These are phyloP conservation scores for Tonatia bakeri DNA, from an alignment of 2,113 vertebrate species.

Conservation along the genomic window DNA sequence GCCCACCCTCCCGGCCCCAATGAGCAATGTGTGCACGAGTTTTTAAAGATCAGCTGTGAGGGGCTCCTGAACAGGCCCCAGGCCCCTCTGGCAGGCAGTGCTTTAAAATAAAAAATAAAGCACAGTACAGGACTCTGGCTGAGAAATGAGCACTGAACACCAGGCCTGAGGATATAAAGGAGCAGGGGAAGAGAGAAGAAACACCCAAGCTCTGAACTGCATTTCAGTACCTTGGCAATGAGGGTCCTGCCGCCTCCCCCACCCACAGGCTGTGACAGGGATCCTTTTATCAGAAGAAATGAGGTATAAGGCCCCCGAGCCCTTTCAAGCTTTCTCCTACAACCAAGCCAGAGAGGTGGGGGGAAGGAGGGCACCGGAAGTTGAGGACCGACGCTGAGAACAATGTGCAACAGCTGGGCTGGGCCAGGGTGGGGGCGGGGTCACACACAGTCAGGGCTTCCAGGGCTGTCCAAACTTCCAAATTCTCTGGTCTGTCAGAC, in stretches of 20 bases:
- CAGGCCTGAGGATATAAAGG: not conserved
- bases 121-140: not conserved
- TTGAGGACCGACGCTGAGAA: not conserved
- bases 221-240: not conserved
- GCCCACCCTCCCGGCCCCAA: not conserved
- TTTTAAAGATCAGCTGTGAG: not conserved
- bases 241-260: not conserved
- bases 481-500: not conserved
- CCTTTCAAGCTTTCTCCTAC: slow-evolving; percentile 30
- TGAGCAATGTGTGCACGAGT: not conserved
- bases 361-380: not conserved
- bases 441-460: not conserved
- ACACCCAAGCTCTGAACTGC: not conserved
- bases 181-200: not conserved
- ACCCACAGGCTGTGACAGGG: not conserved
- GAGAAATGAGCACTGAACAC: not conserved
- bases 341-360: not conserved
- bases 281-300: slow-evolving; percentile 32
- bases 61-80: not conserved
- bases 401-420: not conserved
- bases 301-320: slow-evolving; percentile 54
- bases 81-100: not conserved
- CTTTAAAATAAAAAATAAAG: not conserved
- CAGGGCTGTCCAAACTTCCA: not conserved
- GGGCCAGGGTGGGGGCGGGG: rapidly evolving